Evolutionary conservation across 2,113 vertebrate genomes (phyloP), one percentile per base, ranked within the genome.

Genomic region (Oceanodroma tethys): DNA sequence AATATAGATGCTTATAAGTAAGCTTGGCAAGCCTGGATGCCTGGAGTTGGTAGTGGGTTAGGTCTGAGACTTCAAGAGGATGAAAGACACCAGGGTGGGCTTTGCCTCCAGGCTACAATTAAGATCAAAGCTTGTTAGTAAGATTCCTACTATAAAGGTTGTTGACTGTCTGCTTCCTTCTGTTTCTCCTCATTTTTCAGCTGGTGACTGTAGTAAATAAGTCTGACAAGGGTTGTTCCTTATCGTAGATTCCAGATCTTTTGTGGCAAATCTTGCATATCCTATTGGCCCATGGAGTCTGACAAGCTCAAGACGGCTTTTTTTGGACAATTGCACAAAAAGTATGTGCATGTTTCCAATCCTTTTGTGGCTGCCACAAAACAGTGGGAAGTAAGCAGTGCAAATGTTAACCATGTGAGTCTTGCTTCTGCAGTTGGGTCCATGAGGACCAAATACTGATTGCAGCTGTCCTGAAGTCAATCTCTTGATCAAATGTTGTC

Each of bases 21-120:
- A 81, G 60, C 62, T 84, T 97, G 95, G 86, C 95, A 95, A 78
- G 47, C 23, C 26, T 86, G 91, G 40, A 60, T 95, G 86, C 72
- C 79, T 95, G 86, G 56, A 81, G 76, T 87, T 94, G 94, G 84
- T 96, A 92, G 88, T 75, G 81, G 86, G 68, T 88, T 95, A 88
- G 81, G 40, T 23, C 60, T 89, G 80, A 91, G 52, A 91, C 86
- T 97, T 95, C 83, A 93, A 94, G 89, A 50, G 88, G 60, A 97
- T 96, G 83, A 96, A 97, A 96, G 80, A 95, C 92, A 94, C 83
- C 86, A 86, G 96, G 94, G 94, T 97, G 97, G 95, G 96, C 96
- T 95, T 96, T 95, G 86, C 86, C 96, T 97, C 36, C 34, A 75
- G 76, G 94, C 96, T 97, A 25, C 81, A 91, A 92, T 95, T 95